A percentile compares a stretch with the other conserved stretches of the same genome.
Evolutionary conservation across 2,113 vertebrate genomes (phyloP).

Genomic region (Mesembrinibis cayennensis): DNA sequence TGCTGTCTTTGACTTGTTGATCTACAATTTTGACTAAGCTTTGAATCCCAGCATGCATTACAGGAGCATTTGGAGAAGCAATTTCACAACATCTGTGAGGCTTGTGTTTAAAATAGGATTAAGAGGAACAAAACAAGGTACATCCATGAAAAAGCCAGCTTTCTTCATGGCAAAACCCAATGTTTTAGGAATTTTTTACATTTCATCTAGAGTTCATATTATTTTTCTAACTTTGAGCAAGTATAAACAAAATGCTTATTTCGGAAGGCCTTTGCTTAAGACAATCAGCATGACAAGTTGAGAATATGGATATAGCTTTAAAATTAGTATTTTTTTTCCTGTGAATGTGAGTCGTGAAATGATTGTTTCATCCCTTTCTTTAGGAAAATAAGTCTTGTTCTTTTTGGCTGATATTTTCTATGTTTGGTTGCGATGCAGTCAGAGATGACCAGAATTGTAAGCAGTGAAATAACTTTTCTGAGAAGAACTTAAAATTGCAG

Average conservation of each 20-base stretch:
- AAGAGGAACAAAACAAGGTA: background rate
- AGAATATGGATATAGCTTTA: background rate
- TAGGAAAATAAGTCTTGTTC: background rate
- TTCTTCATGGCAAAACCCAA: background rate
- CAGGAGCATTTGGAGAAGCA: background rate
- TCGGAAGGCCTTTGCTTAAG: background rate
- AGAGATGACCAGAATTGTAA: background rate
- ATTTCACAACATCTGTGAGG: background rate
- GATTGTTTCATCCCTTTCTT: background rate
- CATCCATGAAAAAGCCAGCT: background rate
- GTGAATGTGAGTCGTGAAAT: background rate
- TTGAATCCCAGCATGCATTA: background rate
- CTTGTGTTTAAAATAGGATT: background rate
- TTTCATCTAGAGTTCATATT: background rate
- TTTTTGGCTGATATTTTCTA: background rate
- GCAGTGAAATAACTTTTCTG: background rate
- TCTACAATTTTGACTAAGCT: background rate
- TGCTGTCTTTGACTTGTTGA: background rate
- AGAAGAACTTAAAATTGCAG: background rate
- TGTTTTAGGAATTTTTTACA: background rate
- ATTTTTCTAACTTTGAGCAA: background rate
- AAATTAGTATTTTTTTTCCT: background rate
- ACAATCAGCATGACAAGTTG: background rate
- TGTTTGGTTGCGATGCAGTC: background rate
- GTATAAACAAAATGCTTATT: background rate